Base-by-base conservation (phyloP, 2,113 vertebrate genomes). In the Zosterops lateralis region DNA sequence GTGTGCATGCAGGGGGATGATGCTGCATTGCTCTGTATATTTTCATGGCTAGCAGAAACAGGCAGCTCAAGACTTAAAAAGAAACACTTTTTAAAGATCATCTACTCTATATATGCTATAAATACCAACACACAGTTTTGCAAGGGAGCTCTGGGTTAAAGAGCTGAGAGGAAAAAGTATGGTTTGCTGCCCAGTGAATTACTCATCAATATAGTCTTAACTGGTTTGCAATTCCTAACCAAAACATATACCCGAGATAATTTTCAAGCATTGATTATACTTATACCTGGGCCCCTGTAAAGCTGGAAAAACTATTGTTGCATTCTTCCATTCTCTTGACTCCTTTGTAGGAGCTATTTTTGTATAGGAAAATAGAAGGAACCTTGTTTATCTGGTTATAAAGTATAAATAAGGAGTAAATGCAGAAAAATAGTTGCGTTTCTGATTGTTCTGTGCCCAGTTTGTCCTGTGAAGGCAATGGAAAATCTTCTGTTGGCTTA, bases 151-250 rank as follows among this genome's bases (percentile, higher is more conserved):
- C 42, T 42, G 62, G 93, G 86, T 87, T 67, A 83, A 83, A 73
- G 16, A 91, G 54, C 61, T 88, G 87, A 86, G 62, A 94, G 83
- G n/a, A 60, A 9, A 26, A 54, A 60, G 44, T 68, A 84, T 79
- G 38, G 67, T 89, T 87, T 86, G 77, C 71, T 96, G 93, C 84
- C 90, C 91, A 66, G 44, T 66, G 50, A 93, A 90, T 78, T 84
- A 84, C 58, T 96, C 75, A 95, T 91, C 56, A 42, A 40, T 65
- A 22, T 1, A 0, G 36, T 66, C 53, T 84, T 70, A 84, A 68
- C 61, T 88, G 16, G 5, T 81, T 68, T 75, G 38, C 36, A 40
- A 25, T 57, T 89, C 56, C 42, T 67, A 25, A 54, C 9, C 47
- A 72, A 92, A 94, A 86, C 29, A 64, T 53, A 53, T 1, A 25